Percentiles rank a stretch among this genome's conserved stretches.
Conservation (phyloP, 2,113 vertebrate genomes). For the Oreocharis arfaki region DNA sequence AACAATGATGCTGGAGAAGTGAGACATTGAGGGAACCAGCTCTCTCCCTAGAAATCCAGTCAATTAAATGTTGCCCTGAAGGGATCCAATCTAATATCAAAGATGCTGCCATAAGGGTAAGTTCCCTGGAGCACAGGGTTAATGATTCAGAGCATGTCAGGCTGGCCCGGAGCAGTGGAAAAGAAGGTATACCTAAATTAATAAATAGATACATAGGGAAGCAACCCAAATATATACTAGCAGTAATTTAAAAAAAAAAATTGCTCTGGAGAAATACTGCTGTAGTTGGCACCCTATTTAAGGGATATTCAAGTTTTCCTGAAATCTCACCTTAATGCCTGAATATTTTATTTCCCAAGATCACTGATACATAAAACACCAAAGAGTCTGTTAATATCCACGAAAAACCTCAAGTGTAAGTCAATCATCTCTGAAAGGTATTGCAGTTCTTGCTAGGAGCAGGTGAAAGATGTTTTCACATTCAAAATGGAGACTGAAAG, state of each 20-base stretch:
- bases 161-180: slow-evolving; percentile 57
- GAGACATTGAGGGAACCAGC: slow-evolving; percentile 10
- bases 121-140: slow-evolving; percentile 72
- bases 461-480: background rate
- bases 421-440: background rate
- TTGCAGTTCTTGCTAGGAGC: background rate
- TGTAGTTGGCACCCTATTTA: background rate
- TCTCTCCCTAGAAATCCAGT: slow-evolving; percentile 58
- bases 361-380: background rate
- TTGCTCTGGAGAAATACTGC: background rate
- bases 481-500: background rate
- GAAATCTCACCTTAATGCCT: background rate
- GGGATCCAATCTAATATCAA: slow-evolving; percentile 75
- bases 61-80: slow-evolving; percentile 76
- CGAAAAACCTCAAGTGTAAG: background rate
- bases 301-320: background rate
- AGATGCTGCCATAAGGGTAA: slow-evolving; percentile 62
- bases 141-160: slow-evolving; percentile 70
- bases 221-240: slow-evolving; percentile 31
- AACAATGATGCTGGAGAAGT: slow-evolving; percentile 38
- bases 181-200: slow-evolving; percentile 1
- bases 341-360: background rate
- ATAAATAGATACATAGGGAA: background rate
- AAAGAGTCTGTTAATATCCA: background rate
- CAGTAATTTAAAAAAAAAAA: background rate